phyloP scores from a whole-genome alignment of 2,797 vertebrate species.

The Arrhamphus sclerolepis region DNA sequence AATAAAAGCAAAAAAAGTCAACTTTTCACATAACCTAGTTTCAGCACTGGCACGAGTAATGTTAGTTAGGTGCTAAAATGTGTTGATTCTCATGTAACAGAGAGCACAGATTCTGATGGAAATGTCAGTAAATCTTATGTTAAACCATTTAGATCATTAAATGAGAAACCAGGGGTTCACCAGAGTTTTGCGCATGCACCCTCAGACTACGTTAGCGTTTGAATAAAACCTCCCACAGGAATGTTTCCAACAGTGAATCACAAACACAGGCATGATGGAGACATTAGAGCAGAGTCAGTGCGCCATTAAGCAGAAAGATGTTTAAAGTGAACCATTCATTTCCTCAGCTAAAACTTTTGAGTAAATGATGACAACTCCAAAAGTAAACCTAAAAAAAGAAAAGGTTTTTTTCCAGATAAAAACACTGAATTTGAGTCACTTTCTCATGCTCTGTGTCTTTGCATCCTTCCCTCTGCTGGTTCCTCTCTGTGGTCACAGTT shows the following conservation, averaged over 20 bases:
- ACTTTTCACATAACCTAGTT: too few species aligned
- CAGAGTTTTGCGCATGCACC: not conserved
- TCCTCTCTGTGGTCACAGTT: slow-evolving; percentile 48
- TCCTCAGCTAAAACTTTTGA: not conserved
- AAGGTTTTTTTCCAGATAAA: slow-evolving; percentile 14
- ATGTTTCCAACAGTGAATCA: too few species aligned
- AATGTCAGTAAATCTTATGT: not conserved
- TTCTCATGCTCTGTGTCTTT: slow-evolving; percentile 37
- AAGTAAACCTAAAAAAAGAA: slow-evolving; percentile 2
- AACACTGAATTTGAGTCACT: slow-evolving; percentile 43
- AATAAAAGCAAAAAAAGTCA: too few species aligned
- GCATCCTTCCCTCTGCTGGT: slow-evolving; percentile 37
- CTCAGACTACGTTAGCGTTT: too few species aligned
- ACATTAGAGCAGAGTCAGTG: too few species aligned
- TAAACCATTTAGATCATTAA: not conserved
- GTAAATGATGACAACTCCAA: not conserved
- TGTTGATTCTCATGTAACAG: not conserved
- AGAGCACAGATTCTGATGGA: not conserved
- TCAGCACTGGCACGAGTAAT: too few species aligned
- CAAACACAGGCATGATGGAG: too few species aligned
- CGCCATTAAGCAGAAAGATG: too few species aligned
- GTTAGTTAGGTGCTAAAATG: too few species aligned
- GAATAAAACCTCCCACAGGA: too few species aligned
- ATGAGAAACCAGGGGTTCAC: not conserved
- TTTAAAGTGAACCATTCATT: not conserved